Evolutionary conservation across 2,888 invertebrate genomes (phyloP), one percentile per base, ranked within the genome.

Genomic region (Hyppa rectilinea): DNA sequence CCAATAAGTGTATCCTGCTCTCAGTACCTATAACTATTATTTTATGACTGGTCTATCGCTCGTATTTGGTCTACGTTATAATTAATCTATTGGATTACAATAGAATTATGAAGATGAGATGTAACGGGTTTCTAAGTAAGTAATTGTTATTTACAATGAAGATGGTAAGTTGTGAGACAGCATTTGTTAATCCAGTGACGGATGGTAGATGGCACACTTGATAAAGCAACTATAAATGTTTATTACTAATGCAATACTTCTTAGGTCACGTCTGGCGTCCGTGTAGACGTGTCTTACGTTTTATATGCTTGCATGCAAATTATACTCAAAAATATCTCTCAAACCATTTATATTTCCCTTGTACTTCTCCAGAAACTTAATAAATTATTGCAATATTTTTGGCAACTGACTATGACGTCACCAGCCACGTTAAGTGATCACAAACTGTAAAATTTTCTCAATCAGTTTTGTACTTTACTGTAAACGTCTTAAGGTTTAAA

Each of bases 41-140:
- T 40, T 40, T n/a, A n/a, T 45, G n/a, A 5, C 45, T 45, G 4
- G 4, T 45, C n/a, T 45, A 45, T 45, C n/a, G n/a, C n/a, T n/a
- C 45, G n/a, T 10, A 45, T n/a, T 45, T 10, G 4, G 45, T n/a
- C 45, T 45, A n/a, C 12, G 4, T 53, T 43, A 9, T 14, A 26
- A 67, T n/a, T n/a, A n/a, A n/a, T 71, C 20, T 61, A 52, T 65
- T 64, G 17, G 34, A 47, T 45, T 55, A 77, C 79, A 79, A 67
- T 67, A 40, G 66, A 65, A 62, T 68, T 43, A 56, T 50, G 20
- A 43, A 60, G 53, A 67, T 49, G 53, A 67, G 52, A 66, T 58
- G 17, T 17, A 45, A 45, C n/a, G 7, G 23, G 4, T 49, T 47
- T 34, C 5, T 43, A 14, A 26, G 4, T 31, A 61, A 38, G 10